phyloP scores from a whole-genome alignment of 2,113 vertebrate genomes.

The Zosterops borbonicus region DNA sequence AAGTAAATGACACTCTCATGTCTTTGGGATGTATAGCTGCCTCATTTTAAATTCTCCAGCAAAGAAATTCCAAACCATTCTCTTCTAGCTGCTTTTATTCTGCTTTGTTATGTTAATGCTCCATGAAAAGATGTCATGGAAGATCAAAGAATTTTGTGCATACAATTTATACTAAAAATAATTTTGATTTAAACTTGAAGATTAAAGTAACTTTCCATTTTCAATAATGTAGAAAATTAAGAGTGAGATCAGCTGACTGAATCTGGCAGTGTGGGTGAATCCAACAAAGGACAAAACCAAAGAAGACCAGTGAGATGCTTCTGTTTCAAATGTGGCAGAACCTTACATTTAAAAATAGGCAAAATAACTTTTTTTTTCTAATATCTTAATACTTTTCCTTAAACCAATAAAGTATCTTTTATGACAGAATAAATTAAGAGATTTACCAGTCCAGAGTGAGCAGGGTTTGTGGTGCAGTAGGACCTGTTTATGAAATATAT shows the following conservation, averaged over 20 bases:
- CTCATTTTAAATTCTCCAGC: slow-evolving; percentile 27
- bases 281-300: background rate
- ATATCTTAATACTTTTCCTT: background rate
- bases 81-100: slow-evolving; percentile 30
- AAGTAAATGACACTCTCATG: background rate
- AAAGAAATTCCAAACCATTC: background rate
- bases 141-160: slow-evolving; percentile 19
- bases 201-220: slow-evolving; percentile 5
- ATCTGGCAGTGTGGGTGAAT: background rate
- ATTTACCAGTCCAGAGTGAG: background rate
- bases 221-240: background rate
- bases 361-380: background rate
- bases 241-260: background rate
- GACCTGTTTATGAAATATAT: background rate
- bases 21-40: background rate
- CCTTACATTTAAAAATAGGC: background rate
- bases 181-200: slow-evolving; percentile 9
- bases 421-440: background rate
- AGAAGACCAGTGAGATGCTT: background rate
- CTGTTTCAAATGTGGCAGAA: background rate
- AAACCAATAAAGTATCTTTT: background rate
- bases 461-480: background rate
- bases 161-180: slow-evolving; percentile 28
- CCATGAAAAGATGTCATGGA: background rate
- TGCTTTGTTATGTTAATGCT: slow-evolving; percentile 43